A percentile compares a stretch with the other conserved stretches of the same genome.
These are phyloP conservation scores for Turdus rufiventris DNA, from an alignment of 2,113 vertebrate genomes.

Conservation along the genomic window DNA sequence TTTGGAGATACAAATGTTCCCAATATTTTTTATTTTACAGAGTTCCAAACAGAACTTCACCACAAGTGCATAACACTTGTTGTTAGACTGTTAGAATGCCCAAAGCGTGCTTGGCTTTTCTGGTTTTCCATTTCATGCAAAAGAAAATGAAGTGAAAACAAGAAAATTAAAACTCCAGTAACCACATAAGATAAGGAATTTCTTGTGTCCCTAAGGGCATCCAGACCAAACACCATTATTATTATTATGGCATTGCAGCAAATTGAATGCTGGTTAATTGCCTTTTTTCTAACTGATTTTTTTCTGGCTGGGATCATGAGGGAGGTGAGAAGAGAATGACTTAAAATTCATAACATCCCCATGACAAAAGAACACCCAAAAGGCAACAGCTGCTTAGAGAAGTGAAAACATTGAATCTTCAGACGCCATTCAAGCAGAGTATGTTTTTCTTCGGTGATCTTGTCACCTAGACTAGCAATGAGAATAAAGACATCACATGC, in stretches of 20 bases:
- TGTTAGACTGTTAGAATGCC: background rate
- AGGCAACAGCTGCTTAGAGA: slow-evolving; percentile 15
- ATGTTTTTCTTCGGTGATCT: background rate
- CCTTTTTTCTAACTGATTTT: background rate
- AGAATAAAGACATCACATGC: background rate
- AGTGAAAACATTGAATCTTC: background rate
- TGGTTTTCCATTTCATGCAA: background rate
- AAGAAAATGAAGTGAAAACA: background rate
- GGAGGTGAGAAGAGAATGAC: background rate
- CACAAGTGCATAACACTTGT: background rate
- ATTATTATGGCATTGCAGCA: background rate
- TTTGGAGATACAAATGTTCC: background rate
- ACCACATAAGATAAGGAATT: slow-evolving; percentile 1
- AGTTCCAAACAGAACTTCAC: background rate
- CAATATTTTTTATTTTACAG: background rate
- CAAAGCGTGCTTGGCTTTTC: background rate
- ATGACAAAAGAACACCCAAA: background rate
- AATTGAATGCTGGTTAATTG: background rate
- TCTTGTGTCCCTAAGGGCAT: background rate
- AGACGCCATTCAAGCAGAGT: background rate
- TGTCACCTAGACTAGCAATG: background rate
- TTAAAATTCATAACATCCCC: slow-evolving; percentile 1
- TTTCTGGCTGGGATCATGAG: background rate
- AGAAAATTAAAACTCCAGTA: background rate
- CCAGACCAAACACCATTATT: background rate